phyloP scores from a whole-genome alignment of 2,888 invertebrate species.

The Perdita meconis region DNA sequence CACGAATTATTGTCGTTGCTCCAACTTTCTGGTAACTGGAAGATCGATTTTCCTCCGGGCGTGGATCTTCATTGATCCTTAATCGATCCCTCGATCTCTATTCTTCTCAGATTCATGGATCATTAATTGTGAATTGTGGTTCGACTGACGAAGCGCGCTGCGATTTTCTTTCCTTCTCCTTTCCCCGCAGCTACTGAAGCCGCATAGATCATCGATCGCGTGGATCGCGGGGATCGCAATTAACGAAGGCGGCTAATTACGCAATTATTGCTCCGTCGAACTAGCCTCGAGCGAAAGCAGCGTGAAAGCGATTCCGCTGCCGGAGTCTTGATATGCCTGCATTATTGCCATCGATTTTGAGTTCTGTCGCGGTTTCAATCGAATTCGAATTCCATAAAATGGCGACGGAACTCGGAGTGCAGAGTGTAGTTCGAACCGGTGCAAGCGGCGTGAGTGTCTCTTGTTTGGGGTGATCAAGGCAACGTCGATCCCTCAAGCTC shows the following conservation, averaged over 20 bases:
- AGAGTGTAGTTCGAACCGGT: too few relatives aligned
- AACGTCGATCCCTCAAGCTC: too few relatives aligned
- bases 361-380: constrained; percentile 26
- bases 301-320: constrained; percentile 28
- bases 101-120: too few relatives aligned
- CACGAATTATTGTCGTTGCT: constrained; percentile 69
- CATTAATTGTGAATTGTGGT: too few relatives aligned
- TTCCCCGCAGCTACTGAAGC: constrained; percentile 9
- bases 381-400: too few relatives aligned
- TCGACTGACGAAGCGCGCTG: constrained; percentile 2
- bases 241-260: constrained; percentile 10
- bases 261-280: constrained; percentile 29
- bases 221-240: not conserved
- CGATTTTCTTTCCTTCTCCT: not conserved
- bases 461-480: too few relatives aligned
- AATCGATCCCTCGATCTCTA: too few relatives aligned
- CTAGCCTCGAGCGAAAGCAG: constrained; percentile 28
- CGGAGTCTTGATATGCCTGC: constrained; percentile 33
- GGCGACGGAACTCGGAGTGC: too few relatives aligned
- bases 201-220: not conserved
- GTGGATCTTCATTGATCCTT: too few relatives aligned
- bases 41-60: constrained; percentile 55
- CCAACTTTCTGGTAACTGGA: constrained; percentile 63
- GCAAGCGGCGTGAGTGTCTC: too few relatives aligned
- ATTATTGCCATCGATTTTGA: constrained; percentile 47